Conservation (phyloP, 2,797 vertebrate genomes). For the Florisuga fusca region DNA sequence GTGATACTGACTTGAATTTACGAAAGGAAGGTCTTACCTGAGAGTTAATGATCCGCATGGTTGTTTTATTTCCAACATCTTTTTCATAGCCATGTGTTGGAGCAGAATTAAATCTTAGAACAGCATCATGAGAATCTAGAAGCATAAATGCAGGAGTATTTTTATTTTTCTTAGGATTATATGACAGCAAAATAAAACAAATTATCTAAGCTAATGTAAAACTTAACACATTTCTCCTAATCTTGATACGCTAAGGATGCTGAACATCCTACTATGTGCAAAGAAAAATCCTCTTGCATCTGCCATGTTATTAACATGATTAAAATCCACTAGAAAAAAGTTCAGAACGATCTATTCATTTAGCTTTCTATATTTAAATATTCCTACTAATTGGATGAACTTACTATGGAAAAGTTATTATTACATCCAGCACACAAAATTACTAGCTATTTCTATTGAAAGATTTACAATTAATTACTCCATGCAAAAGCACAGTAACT, state of each 20-base stretch:
- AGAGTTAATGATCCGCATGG: slow-evolving; percentile 95
- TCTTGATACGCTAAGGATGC: neutral
- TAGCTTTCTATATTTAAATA: neutral
- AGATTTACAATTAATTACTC: slow-evolving; percentile 13
- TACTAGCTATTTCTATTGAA: neutral
- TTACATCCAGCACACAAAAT: neutral
- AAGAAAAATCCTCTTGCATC: slow-evolving; percentile 21
- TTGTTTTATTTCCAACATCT: slow-evolving; percentile 97
- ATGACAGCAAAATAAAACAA: neutral
- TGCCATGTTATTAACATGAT: neutral
- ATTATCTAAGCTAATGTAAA: neutral
- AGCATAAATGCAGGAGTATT: slow-evolving; percentile 52
- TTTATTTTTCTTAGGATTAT: slow-evolving; percentile 4
- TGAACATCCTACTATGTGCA: neutral
- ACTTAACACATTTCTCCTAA: neutral
- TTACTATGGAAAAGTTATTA: neutral
- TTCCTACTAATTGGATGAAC: slow-evolving; percentile 21
- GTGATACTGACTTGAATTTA: neutral
- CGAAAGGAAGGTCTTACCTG: slow-evolving; percentile 84
- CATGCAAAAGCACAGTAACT: neutral
- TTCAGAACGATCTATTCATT: neutral
- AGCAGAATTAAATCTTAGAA: slow-evolving; percentile 95
- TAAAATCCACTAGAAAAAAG: neutral
- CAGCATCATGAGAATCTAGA: slow-evolving; percentile 94
- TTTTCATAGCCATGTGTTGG: slow-evolving; percentile 92